A percentile compares a stretch with the other conserved stretches of the same genome.
Conservation (phyloP, 2,888 invertebrate genomes). For the Xanthorhoe spadicearia region DNA sequence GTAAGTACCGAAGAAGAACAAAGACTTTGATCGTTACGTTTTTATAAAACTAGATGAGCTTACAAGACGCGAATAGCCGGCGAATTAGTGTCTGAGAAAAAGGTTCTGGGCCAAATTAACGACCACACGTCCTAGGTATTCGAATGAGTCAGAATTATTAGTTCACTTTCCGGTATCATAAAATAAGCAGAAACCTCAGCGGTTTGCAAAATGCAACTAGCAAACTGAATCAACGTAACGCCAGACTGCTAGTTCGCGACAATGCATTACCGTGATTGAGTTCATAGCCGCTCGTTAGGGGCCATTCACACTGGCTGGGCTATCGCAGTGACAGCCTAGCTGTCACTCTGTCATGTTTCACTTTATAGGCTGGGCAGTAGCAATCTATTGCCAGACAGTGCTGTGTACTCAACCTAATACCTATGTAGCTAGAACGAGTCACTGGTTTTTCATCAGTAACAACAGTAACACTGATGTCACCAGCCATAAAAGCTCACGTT, state of each 20-base stretch:
- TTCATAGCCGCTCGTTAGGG: conserved; percentile 37
- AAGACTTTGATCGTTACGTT: background rate
- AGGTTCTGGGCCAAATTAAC: background rate
- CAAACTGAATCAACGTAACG: conserved; percentile 39
- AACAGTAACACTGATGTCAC: background rate
- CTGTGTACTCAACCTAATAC: background rate
- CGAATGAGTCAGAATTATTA: background rate
- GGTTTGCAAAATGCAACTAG: conserved; percentile 36
- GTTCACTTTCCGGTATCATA: conserved; percentile 12
- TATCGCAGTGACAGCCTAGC: conserved; percentile 18
- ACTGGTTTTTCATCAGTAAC: background rate
- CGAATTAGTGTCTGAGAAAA: background rate
- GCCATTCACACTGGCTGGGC: conserved; percentile 34
- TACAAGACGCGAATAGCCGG: background rate
- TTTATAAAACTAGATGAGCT: background rate
- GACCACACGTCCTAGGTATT: background rate
- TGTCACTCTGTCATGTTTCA: conserved; percentile 32
- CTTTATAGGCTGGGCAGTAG: conserved; percentile 12
- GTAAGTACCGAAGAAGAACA: background rate
- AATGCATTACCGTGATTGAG: conserved; percentile 48
- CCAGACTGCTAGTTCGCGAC: conserved; percentile 41
- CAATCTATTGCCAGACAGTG: conserved; percentile 4
- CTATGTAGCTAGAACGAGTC: conserved; percentile 1
- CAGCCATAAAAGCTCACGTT: background rate
- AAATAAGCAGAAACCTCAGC: conserved; percentile 11